These are phyloP conservation scores for Erethizon dorsatum DNA, from an alignment of 2,797 vertebrate species.

Conservation along the genomic window DNA sequence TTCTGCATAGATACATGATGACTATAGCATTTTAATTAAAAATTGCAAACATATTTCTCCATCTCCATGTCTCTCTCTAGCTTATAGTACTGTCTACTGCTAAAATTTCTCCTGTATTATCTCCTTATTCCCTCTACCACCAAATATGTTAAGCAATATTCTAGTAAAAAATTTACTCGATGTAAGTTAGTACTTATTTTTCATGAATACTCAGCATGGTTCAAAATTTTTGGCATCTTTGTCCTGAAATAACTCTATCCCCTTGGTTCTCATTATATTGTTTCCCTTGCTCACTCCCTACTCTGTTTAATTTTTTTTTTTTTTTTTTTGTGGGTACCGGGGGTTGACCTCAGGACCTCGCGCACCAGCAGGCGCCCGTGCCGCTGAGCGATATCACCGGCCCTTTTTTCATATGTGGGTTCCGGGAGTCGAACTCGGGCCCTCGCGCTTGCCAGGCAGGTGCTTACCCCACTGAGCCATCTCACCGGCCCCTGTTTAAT, in stretches of 20 bases:
- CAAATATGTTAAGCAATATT: background rate
- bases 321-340: background rate
- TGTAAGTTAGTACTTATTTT: slow-evolving; percentile 9
- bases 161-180: background rate
- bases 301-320: background rate
- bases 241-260: background rate
- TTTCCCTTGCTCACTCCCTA: background rate
- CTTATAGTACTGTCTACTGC: background rate
- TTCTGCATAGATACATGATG: background rate
- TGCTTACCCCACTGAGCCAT: too few relatives aligned
- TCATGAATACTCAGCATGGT: background rate
- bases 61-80: background rate
- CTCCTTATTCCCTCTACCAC: background rate
- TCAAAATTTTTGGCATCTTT: background rate
- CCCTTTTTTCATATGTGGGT: too few relatives aligned
- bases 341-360: too few relatives aligned
- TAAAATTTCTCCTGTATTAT: background rate
- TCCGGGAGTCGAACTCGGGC: too few relatives aligned
- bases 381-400: too few relatives aligned
- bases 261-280: background rate
- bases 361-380: too few relatives aligned
- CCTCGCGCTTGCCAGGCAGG: too few relatives aligned
- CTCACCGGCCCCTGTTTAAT: background rate
- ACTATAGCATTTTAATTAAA: background rate
- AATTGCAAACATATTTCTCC: background rate